A percentile compares a stretch with the other conserved stretches of the same genome.
Evolutionary conservation across 2,888 invertebrate genomes (phyloP).

Genomic region (Amphipyra berbera): DNA sequence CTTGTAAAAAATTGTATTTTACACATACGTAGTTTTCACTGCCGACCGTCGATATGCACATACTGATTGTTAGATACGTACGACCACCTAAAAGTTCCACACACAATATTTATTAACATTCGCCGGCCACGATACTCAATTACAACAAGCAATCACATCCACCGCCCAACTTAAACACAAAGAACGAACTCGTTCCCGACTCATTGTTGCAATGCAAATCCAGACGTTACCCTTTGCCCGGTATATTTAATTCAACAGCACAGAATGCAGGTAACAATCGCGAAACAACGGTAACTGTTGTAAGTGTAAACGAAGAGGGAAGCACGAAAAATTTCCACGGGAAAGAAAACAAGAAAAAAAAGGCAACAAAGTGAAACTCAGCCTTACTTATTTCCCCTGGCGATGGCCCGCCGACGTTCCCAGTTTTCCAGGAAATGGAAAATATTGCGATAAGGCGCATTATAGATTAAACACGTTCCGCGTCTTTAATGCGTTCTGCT

Average conservation of each 20-base stretch:
- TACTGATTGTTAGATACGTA: no score
- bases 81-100: not conserved
- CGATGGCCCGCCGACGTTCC: conserved; percentile 83
- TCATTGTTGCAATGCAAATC: conserved; percentile 87
- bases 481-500: conserved; percentile 79
- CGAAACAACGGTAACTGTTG: conserved; percentile 85
- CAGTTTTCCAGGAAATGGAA: conserved; percentile 88
- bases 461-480: conserved; percentile 88
- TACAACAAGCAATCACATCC: conserved; percentile 61
- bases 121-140: conserved; percentile 30
- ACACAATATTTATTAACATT: conserved; percentile 14
- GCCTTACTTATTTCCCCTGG: conserved; percentile 89
- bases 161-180: conserved; percentile 71
- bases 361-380: conserved; percentile 88
- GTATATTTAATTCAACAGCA: conserved; percentile 87
- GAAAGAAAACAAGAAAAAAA: conserved; percentile 74
- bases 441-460: conserved; percentile 90
- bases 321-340: conserved; percentile 83
- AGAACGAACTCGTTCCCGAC: conserved; percentile 68
- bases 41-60: no score
- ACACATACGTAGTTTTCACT: no score
- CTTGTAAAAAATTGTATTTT: no score
- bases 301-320: conserved; percentile 89
- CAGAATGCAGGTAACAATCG: conserved; percentile 85
- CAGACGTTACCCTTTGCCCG: conserved; percentile 87